Evolutionary conservation across 2,888 invertebrate species (phyloP).

Genomic region (Hipparchia sbordonii): DNA sequence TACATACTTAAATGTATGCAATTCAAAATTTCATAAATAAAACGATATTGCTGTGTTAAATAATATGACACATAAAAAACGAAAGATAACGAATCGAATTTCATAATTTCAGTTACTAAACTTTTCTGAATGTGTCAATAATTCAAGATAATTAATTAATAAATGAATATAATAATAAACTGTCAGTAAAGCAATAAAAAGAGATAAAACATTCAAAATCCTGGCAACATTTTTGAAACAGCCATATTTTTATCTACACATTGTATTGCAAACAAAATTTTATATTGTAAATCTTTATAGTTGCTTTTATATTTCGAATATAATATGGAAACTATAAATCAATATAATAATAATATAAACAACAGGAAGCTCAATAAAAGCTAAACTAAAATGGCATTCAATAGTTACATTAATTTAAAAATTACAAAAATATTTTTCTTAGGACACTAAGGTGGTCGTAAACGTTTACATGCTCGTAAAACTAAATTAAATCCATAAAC

Average conservation of each 20-base stretch:
- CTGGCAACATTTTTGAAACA: conserved; percentile 26
- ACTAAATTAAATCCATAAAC: conserved; percentile 15
- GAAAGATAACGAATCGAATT: background rate
- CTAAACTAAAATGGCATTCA: conserved; percentile 68
- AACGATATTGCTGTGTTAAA: background rate
- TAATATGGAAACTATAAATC: conserved; percentile 11
- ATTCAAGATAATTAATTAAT: background rate
- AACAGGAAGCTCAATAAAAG: conserved; percentile 69
- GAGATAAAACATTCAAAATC: conserved; percentile 26
- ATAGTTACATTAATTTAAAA: conserved; percentile 55
- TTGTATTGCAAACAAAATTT: conserved; percentile 19
- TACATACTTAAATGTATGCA: background rate
- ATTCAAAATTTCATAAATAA: background rate
- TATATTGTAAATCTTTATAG: background rate
- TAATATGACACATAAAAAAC: background rate
- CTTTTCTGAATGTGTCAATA: background rate
- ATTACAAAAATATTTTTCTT: conserved; percentile 46
- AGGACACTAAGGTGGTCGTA: conserved; percentile 25
- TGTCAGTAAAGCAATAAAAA: conserved; percentile 33
- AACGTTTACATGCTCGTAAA: background rate
- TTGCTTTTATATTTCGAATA: conserved; percentile 7
- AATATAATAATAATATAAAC: conserved; percentile 40
- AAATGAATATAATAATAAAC: conserved; percentile 15
- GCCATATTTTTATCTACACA: conserved; percentile 13
- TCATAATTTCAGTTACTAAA: conserved; percentile 1